These are phyloP conservation scores for Bombus huntii DNA, from an alignment of 1,140 invertebrate species.

Conservation along the genomic window DNA sequence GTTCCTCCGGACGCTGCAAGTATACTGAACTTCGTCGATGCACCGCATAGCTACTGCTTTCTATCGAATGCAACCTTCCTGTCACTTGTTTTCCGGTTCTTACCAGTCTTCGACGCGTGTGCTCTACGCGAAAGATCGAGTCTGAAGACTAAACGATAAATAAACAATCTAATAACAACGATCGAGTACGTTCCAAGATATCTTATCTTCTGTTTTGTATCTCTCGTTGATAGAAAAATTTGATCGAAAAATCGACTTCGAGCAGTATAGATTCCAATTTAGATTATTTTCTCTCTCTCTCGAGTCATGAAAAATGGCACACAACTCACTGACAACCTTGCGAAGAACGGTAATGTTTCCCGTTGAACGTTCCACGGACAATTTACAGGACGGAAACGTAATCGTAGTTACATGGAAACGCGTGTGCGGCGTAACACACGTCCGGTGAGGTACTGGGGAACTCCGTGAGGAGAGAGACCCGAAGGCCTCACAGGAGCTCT, in stretches of 20 bases:
- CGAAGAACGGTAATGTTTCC: not conserved
- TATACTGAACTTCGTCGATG: not conserved
- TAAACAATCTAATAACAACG: too few species aligned
- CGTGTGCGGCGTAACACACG: conserved; percentile 77
- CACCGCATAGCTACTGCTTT: conserved; percentile 2
- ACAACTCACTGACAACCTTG: not conserved
- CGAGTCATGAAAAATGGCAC: not conserved
- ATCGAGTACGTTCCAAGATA: too few species aligned
- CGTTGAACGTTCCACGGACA: conserved; percentile 14
- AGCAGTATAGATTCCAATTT: not conserved
- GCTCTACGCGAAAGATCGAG: too few species aligned
- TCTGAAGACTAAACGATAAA: too few species aligned
- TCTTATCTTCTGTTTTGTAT: not conserved
- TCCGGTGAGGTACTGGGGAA: conserved; percentile 77
- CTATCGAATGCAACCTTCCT: not conserved
- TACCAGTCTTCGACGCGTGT: not conserved
- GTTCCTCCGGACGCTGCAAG: not conserved
- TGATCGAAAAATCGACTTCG: too few species aligned
- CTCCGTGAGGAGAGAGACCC: conserved; percentile 65
- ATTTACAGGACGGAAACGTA: conserved; percentile 35
- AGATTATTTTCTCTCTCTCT: not conserved
- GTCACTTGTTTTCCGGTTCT: not conserved
- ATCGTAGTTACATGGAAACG: conserved; percentile 59
- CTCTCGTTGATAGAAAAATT: not conserved
- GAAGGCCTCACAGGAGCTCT: conserved; percentile 69